These are phyloP conservation scores for Eudemis profundana DNA, from an alignment of 2,888 invertebrate species.

Conservation along the genomic window DNA sequence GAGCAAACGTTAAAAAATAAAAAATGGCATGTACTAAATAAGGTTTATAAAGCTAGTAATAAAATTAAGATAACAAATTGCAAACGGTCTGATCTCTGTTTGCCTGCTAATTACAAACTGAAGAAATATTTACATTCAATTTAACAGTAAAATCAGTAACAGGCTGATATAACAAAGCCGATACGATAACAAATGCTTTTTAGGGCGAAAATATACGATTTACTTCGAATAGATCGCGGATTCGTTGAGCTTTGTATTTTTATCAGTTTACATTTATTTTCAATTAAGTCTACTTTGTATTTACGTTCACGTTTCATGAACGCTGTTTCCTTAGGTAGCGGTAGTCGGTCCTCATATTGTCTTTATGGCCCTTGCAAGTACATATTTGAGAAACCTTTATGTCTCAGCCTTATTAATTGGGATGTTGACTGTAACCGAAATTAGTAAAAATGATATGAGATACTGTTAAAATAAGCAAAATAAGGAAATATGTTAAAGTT, in stretches of 20 bases:
- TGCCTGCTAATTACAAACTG: conserved; percentile 57
- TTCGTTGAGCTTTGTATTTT: conserved; percentile 22
- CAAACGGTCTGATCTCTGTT: conserved; percentile 51
- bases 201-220: conserved; percentile 15
- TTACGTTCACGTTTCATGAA: conserved; percentile 7
- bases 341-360: background rate
- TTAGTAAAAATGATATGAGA: too few species aligned
- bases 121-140: conserved; percentile 59
- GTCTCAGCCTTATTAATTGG: too few species aligned
- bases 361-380: background rate
- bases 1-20: conserved; percentile 9
- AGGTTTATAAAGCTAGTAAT: conserved; percentile 29
- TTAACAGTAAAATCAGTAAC: conserved; percentile 51
- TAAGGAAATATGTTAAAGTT: too few species aligned
- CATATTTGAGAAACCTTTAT: too few species aligned
- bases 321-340: background rate
- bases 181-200: conserved; percentile 39
- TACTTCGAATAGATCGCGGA: conserved; percentile 8
- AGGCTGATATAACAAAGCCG: conserved; percentile 43
- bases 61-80: conserved; percentile 50
- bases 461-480: too few species aligned
- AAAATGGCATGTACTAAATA: conserved; percentile 17
- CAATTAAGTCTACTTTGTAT: conserved; percentile 12
- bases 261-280: conserved; percentile 18
- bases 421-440: too few species aligned